These are phyloP conservation scores for Parus major DNA, from an alignment of 2,113 vertebrate genomes.

Conservation along the genomic window DNA sequence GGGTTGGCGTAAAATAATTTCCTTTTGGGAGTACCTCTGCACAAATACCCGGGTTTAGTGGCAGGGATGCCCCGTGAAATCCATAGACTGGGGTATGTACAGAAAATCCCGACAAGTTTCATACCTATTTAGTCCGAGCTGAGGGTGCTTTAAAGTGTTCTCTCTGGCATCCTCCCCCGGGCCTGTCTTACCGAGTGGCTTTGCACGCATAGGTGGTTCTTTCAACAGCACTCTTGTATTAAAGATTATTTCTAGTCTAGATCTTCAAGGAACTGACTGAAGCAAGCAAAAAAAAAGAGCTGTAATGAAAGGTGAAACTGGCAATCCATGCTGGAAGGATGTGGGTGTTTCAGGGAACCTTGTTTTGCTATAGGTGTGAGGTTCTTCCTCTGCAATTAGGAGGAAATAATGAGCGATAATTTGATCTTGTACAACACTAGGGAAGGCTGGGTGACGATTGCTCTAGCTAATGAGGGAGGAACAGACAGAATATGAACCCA, in stretches of 20 bases:
- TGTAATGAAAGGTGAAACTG: background rate
- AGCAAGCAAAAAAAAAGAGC: background rate
- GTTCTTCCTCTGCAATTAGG: slow-evolving; percentile 2
- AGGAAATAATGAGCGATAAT: slow-evolving; percentile 23
- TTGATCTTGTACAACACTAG: background rate
- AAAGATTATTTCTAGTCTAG: background rate
- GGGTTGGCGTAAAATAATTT: background rate
- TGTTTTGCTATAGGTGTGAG: background rate
- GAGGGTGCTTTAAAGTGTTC: background rate
- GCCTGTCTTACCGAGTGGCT: background rate
- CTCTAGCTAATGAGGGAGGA: slow-evolving; percentile 11
- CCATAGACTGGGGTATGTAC: background rate
- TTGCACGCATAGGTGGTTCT: background rate
- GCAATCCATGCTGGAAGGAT: background rate
- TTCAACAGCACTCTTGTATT: background rate
- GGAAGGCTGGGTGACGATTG: background rate
- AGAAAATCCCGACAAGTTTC: background rate
- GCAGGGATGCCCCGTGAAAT: background rate
- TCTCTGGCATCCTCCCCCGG: background rate
- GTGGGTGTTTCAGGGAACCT: background rate
- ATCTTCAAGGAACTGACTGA: background rate
- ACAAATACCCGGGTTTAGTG: background rate
- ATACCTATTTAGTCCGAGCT: background rate
- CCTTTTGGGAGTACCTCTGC: background rate
- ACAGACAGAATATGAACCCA: background rate